A percentile compares a stretch with the other conserved stretches of the same genome.
phyloP scores from a whole-genome alignment of 2,888 invertebrate genomes.

The Apomyelois bistriatella region DNA sequence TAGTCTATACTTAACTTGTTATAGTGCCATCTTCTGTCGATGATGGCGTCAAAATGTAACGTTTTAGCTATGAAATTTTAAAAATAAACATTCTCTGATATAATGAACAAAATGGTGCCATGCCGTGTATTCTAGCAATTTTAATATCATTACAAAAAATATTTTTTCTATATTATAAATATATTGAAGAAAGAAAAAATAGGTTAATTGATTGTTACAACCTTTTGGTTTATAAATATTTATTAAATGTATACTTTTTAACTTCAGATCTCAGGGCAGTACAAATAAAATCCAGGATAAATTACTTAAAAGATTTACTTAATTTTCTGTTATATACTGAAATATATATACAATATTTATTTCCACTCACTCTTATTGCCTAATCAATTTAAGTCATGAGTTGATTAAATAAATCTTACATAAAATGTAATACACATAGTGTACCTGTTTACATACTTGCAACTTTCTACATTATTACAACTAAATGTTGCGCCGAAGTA shows the following conservation, averaged over 20 bases:
- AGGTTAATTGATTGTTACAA: no score
- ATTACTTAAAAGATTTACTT: constrained; percentile 78
- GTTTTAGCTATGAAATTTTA: neutral
- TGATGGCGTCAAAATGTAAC: neutral
- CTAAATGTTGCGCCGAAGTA: constrained; percentile 47
- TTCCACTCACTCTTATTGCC: constrained; percentile 71
- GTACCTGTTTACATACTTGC: constrained; percentile 55
- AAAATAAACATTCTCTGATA: constrained; percentile 23
- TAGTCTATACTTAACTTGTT: constrained; percentile 32
- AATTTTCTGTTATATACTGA: constrained; percentile 71
- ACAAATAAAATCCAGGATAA: constrained; percentile 69
- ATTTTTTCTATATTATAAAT: no score
- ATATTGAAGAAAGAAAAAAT: no score
- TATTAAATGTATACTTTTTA: constrained; percentile 20
- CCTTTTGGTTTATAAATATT: no score
- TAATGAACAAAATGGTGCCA: constrained; percentile 3
- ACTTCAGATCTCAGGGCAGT: constrained; percentile 76
- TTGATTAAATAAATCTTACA: constrained; percentile 74
- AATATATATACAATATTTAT: constrained; percentile 76
- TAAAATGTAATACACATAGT: constrained; percentile 62
- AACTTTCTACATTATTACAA: constrained; percentile 53
- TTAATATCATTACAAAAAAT: no score
- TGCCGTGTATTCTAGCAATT: neutral
- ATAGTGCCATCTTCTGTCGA: constrained; percentile 17
- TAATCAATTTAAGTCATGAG: constrained; percentile 74